Conservation (phyloP, 2,797 vertebrate genomes). For the Bucorvus abyssinicus region DNA sequence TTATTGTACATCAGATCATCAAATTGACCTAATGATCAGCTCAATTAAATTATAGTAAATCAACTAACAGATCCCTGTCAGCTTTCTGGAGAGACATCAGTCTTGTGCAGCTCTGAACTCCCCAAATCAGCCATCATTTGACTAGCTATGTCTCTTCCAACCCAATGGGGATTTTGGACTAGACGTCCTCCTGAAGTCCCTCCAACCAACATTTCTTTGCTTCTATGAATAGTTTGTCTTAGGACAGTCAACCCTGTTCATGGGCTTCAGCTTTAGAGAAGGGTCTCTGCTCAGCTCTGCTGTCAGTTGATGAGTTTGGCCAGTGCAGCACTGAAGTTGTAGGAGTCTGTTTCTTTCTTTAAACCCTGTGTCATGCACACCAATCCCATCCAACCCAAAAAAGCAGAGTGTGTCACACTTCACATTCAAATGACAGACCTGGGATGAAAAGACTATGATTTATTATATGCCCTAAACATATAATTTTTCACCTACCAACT, state of each 20-base stretch:
- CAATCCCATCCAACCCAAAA: background rate
- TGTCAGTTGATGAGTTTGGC: background rate
- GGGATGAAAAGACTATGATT: background rate
- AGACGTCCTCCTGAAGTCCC: constrained; percentile 6
- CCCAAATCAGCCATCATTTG: constrained; percentile 22
- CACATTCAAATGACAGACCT: background rate
- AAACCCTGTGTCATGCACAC: background rate
- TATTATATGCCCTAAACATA: background rate
- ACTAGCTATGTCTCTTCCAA: constrained; percentile 27
- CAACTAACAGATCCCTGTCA: constrained; percentile 18
- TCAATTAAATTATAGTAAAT: constrained; percentile 49
- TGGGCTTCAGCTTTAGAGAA: background rate
- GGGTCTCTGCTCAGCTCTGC: background rate
- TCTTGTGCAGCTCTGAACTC: constrained; percentile 3
- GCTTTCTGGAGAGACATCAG: constrained; percentile 41
- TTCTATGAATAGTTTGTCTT: constrained; percentile 3
- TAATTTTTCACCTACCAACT: background rate
- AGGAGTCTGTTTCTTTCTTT: background rate
- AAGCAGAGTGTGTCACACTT: background rate
- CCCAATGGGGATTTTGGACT: background rate
- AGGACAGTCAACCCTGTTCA: background rate
- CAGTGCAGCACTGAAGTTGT: background rate
- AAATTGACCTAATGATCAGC: constrained; percentile 54
- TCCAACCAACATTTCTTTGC: background rate
- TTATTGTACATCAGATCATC: constrained; percentile 12